Percentiles rank a stretch among this genome's conserved stretches.
phyloP scores from a whole-genome alignment of 2,888 invertebrate genomes.

The Saturnia japonica region DNA sequence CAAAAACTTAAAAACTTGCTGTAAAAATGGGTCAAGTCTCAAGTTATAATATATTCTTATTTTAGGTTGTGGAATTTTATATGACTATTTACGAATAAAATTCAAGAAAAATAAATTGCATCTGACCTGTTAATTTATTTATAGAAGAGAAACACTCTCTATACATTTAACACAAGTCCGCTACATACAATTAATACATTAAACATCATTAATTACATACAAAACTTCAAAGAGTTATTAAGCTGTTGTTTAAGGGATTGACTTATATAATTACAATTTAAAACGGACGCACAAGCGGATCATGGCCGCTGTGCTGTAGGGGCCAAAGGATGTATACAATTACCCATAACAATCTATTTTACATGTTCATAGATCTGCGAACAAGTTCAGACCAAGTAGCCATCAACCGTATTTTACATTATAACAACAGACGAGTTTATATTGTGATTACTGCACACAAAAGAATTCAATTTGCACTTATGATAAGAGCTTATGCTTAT shows the following conservation, averaged over 20 bases:
- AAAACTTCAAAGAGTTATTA: neutral
- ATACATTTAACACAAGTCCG: neutral
- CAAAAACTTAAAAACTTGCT: too few relatives aligned
- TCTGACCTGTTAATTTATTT: too few relatives aligned
- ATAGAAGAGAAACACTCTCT: neutral
- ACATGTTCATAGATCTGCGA: constrained; percentile 5
- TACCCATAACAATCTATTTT: constrained; percentile 10
- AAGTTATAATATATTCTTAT: too few relatives aligned
- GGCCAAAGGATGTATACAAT: constrained; percentile 15
- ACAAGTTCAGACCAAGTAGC: constrained; percentile 2
- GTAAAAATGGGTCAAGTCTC: too few relatives aligned
- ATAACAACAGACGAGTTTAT: neutral
- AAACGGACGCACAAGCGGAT: constrained; percentile 3
- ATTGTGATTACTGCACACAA: neutral
- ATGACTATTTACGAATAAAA: too few relatives aligned
- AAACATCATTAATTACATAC: neutral
- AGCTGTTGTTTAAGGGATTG: neutral
- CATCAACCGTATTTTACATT: constrained; percentile 2
- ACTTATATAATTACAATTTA: neutral
- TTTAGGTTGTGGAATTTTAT: too few relatives aligned
- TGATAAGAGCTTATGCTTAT: neutral
- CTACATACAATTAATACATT: neutral
- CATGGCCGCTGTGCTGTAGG: constrained; percentile 8
- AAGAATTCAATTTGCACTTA: neutral
- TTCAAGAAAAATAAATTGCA: too few relatives aligned